These are phyloP conservation scores for Chrysodeixis includens DNA, from an alignment of 2,888 invertebrate species.

Conservation along the genomic window DNA sequence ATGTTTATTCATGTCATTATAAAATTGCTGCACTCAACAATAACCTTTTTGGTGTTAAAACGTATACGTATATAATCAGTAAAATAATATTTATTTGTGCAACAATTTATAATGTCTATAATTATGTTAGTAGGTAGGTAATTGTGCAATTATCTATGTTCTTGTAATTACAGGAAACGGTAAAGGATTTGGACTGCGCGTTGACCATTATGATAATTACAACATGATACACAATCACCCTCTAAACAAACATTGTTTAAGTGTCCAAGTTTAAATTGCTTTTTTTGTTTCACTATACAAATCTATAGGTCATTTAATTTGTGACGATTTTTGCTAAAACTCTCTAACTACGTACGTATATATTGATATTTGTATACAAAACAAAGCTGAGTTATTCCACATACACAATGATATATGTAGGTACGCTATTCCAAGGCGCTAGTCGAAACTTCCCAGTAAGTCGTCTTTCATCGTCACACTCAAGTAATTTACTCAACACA, in stretches of 20 bases:
- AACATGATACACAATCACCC: neutral
- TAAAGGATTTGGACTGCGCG: neutral
- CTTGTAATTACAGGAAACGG: neutral
- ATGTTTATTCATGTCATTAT: conserved; percentile 4
- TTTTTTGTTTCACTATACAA: neutral
- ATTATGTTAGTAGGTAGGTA: neutral
- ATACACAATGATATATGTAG: too few species aligned
- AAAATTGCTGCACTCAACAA: neutral
- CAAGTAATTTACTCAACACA: conserved; percentile 37
- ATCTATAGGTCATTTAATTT: neutral
- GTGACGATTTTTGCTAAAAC: neutral
- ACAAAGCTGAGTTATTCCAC: neutral
- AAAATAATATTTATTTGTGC: neutral
- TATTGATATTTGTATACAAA: too few species aligned
- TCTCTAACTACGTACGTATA: too few species aligned
- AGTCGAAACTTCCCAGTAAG: conserved; percentile 27
- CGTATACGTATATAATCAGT: neutral
- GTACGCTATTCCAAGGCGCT: conserved; percentile 23
- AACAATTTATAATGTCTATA: neutral
- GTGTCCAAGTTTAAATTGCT: neutral
- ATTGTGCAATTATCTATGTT: neutral
- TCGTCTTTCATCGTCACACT: conserved; percentile 25
- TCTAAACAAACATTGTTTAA: neutral
- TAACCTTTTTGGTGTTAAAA: conserved; percentile 4
- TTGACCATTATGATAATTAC: conserved; percentile 3